Evolutionary conservation across 2,797 vertebrate species (phyloP), one percentile per base, ranked within the genome.

Genomic region (Sparus aurata): DNA sequence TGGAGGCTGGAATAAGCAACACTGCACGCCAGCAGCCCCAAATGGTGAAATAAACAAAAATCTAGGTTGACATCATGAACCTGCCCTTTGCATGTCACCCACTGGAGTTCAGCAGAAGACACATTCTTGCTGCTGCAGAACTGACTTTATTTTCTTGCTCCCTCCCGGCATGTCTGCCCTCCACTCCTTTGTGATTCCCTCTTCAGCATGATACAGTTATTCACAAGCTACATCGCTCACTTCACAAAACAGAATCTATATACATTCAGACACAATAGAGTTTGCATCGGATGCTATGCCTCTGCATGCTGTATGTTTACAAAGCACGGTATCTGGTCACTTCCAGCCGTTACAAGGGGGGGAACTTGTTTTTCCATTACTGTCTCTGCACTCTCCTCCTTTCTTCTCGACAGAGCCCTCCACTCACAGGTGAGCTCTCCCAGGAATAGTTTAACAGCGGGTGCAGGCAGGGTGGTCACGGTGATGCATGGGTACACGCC

Each of bases 391-490:
- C 67, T 63, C 27, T 10, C 43, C 27, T 68, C 59, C 34, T 72
- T 77, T 84, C 57, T 74, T 78, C 77, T 85, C 50, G 11, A 55
- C 73, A 83, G 34, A 70, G 55, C 46, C 80, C 61, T 73, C 25
- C 34, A 6, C 72, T 82, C 52, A 13, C 86, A 90, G 89, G 87
- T 90, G 88, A 85, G 78, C 71, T 82, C 86, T 73, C 87, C 46
- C 15, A 58, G 85, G 87, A 73, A 69, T 64, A 69, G 64, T 84
- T 82, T 57, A 88, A 85, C 85, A 84, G 83, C 60, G 18, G 79
- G 69, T 64, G 79, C 83, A 83, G 79, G 55, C 88, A 65, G 77
- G 83, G 79, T 84, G 87, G 87, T 85, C 89, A 87, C 60, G 43
- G 73, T 84, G 77, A 93, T 81, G 89, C 84, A 88, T 83, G 88